Evolutionary conservation across 1,140 invertebrate genomes (phyloP), one percentile per base, ranked within the genome.

Genomic region (Frieseomelitta varia): DNA sequence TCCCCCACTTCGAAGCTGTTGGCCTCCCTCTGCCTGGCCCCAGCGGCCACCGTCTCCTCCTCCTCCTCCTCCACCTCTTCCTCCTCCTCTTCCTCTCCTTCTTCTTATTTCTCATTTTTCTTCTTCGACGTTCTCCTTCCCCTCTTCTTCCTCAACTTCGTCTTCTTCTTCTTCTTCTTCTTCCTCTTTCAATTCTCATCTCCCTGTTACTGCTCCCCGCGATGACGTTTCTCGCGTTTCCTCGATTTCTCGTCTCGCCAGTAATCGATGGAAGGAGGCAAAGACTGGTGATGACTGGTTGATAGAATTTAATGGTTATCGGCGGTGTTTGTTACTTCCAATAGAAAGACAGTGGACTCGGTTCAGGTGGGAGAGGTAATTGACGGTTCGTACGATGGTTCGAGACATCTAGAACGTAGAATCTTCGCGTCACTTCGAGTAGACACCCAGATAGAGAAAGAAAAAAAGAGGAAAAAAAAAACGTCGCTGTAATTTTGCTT

Each of bases 1-100:
- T 63, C 51, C 47, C 68, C 79, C 69, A n/a, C 74, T n/a, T 51
- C 34, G 58, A 19, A n/a, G n/a, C 79, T 39, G 24, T 39, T 27
- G 65, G 19, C 55, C 63, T 72, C 47, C 65, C 71, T 47, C 79
- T n/a, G 58, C 75, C 39, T 34, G 34, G 34, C 17, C 21, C 21
- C 27, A 53, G 1, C 71, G 15, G 56, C 72, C 6, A 21, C 51
- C 51, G 14, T 17, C 63, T 76, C 61, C 61, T 61, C 58, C 21
- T 61, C 4, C 11, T n/a, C n/a, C 58, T 61, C 14, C 58, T n/a
- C 6, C 63, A n/a, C n/a, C n/a, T n/a, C n/a, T n/a, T 30, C 27
- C 15, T 65, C 8, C 27, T 65, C 10, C 1, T 65, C 63, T 27
- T 30, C 63, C 6, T 65, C 15, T 65, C 17, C 63, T 65, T 65